Evolutionary conservation across 2,797 vertebrate species (phyloP), one percentile per base, ranked within the genome.

Genomic region (Enteromius thamalakanensis): DNA sequence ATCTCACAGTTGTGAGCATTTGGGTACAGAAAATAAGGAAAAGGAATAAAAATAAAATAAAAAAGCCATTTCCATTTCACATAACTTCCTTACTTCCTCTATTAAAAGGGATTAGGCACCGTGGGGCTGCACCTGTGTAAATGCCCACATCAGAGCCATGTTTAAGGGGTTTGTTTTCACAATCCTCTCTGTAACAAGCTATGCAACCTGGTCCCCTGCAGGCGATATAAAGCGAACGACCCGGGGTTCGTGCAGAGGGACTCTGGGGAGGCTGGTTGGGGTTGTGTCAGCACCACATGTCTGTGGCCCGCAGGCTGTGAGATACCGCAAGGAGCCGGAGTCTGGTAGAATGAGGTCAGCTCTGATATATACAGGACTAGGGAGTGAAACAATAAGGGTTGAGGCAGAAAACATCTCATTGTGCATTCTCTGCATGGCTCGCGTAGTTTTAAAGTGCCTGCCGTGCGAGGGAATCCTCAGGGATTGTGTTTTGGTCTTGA

Each of bases 321-420:
- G 88, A 91, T 88, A 87, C 83, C 82, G 88, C 86, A 88, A 86
- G 84, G 86, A 89, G 86, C 89, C 84, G 8, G 51, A 87, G 87
- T 91, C 90, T 91, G 89, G 89, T 91, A 86, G 89, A 91, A 91
- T 92, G 90, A 93, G 91, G 88, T 91, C 91, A 91, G 87, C 74
- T 78, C 86, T 83, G 84, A 86, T 82, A 84, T 90, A 86, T 45
- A 83, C 14, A 79, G 72, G 81, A 80, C 75, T 40, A 51, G 34
- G 34, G 76, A 76, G 76, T 21, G 29, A 80, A 75, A 77, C 70
- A 45, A 49, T 49, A 60, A 51, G 72, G 76, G 64, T 45, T 79
- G 76, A 85, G 72, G 58, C 4, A 6, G 79, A 86, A 83, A 85
- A 76, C 32, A 81, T 75, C 82, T 87, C 85, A 87, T 82, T 79